These are phyloP conservation scores for Alligator sinensis DNA, from an alignment of 2,113 vertebrate genomes.

Conservation along the genomic window DNA sequence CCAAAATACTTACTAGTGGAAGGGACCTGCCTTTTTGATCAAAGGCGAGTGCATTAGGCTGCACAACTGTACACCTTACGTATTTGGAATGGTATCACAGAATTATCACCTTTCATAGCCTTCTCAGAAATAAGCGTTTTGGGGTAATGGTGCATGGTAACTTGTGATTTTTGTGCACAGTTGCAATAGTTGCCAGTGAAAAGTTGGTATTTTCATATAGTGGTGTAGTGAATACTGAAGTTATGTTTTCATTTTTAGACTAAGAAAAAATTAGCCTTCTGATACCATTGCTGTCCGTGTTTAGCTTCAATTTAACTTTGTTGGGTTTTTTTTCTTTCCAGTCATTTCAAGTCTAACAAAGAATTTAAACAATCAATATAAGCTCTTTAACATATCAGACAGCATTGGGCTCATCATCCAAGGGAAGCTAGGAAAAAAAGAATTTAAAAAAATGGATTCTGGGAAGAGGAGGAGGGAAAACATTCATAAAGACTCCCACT, in stretches of 20 bases:
- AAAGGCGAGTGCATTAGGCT: background rate
- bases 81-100: background rate
- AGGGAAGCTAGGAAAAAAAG: background rate
- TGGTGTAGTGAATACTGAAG: background rate
- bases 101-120: background rate
- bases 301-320: background rate
- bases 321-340: background rate
- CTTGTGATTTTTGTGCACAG: background rate
- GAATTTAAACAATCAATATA: background rate
- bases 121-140: background rate
- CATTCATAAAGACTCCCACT: background rate
- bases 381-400: background rate
- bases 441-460: background rate
- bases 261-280: background rate
- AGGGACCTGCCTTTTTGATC: background rate
- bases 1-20: background rate
- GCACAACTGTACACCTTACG: background rate
- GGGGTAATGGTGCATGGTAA: background rate
- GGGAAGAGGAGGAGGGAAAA: background rate
- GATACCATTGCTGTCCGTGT: background rate
- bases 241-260: background rate
- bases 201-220: background rate
- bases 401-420: background rate
- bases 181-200: background rate
- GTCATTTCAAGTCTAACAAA: background rate